Percentiles rank a stretch among this genome's conserved stretches.
These are phyloP conservation scores for Heteronetta atricapilla DNA, from an alignment of 2,113 vertebrate genomes.

Conservation along the genomic window DNA sequence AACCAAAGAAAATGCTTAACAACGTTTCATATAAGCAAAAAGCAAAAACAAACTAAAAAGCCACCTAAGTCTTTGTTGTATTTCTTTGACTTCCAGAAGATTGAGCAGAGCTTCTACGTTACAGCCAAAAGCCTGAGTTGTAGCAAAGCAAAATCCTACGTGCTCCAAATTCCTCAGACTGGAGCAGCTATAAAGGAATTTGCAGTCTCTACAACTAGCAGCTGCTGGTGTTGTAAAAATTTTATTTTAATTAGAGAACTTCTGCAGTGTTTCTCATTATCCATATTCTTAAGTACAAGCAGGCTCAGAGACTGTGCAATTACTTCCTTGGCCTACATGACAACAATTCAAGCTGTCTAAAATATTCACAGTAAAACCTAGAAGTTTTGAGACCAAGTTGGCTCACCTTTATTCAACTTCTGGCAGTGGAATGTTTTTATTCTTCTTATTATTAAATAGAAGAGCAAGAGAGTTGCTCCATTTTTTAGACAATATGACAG, in stretches of 20 bases:
- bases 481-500: background rate
- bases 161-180: background rate
- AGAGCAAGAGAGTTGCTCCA: background rate
- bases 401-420: background rate
- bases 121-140: background rate
- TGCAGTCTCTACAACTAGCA: background rate
- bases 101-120: background rate
- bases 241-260: conserved; percentile 11
- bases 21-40: background rate
- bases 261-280: conserved; percentile 22
- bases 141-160: background rate
- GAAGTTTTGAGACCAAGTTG: background rate
- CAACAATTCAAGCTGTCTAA: background rate
- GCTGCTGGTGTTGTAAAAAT: background rate
- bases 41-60: background rate
- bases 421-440: background rate
- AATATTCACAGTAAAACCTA: background rate
- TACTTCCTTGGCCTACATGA: background rate
- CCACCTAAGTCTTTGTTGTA: background rate
- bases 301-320: background rate
- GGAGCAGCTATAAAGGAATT: conserved; percentile 3
- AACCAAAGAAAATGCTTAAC: background rate
- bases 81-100: background rate
- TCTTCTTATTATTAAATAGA: background rate
- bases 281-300: background rate